Evolutionary conservation across 2,113 vertebrate genomes (phyloP).

Genomic region (Passer domesticus): DNA sequence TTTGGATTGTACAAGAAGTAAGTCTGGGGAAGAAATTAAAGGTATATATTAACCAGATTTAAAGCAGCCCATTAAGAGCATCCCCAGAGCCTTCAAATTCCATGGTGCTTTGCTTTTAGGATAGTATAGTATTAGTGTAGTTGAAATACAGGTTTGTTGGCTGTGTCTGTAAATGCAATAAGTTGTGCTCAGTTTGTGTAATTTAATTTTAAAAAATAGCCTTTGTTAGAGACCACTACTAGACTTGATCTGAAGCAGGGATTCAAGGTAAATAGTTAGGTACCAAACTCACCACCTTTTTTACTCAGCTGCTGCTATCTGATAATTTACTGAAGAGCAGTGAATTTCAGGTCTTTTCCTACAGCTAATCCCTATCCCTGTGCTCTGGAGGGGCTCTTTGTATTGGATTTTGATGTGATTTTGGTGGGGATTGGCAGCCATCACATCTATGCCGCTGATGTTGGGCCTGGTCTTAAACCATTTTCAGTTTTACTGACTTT

Average conservation of each 20-base stretch:
- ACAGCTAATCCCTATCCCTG: not conserved
- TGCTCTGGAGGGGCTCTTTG: not conserved
- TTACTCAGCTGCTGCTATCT: not conserved
- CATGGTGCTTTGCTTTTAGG: not conserved
- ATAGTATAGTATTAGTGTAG: not conserved
- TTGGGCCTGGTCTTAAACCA: not conserved
- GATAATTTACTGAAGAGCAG: not conserved
- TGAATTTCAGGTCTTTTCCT: not conserved
- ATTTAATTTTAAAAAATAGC: not conserved
- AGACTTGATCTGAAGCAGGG: not conserved
- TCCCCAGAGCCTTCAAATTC: not conserved
- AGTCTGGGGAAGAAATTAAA: not conserved
- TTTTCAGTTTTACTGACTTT: not conserved
- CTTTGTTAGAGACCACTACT: not conserved
- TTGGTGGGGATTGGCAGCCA: not conserved
- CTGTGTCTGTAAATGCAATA: not conserved
- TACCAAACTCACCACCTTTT: not conserved
- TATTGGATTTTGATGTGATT: not conserved
- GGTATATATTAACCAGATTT: not conserved
- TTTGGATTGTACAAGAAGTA: not conserved
- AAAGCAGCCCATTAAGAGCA: not conserved
- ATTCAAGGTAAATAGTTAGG: not conserved
- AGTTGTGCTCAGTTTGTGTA: not conserved
- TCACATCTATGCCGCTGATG: rapidly evolving
- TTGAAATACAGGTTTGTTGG: not conserved